Evolutionary conservation across 1,140 invertebrate species (phyloP).

Genomic region (Trichoplusia ni): DNA sequence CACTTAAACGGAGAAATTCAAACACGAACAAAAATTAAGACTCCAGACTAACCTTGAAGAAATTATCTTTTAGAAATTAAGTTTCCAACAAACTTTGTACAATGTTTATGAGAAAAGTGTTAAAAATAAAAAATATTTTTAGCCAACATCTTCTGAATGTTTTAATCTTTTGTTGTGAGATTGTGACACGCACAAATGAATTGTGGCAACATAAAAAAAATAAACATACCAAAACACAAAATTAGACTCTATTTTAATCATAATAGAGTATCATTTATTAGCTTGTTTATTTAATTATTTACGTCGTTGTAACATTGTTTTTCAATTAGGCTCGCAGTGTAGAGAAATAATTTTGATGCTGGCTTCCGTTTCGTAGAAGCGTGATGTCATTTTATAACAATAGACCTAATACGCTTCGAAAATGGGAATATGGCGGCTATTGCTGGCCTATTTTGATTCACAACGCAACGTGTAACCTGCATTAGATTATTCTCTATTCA

Average conservation of each 20-base stretch:
- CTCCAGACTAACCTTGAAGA: no score
- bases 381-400: slow-evolving; percentile 4
- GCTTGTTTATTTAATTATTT: no score
- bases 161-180: not conserved
- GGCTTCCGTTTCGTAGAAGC: not conserved
- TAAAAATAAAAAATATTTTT: not conserved
- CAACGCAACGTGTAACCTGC: no score
- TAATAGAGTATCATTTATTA: no score
- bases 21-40: no score
- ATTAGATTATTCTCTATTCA: no score
- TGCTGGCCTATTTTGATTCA: no score
- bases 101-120: not conserved
- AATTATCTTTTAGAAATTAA: no score
- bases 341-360: not conserved
- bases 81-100: no score
- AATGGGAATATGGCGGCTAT: no score
- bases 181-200: not conserved
- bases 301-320: not conserved
- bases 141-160: not conserved
- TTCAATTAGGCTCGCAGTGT: not conserved
- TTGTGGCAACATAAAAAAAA: not conserved
- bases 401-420: not conserved
- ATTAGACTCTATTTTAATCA: no score
- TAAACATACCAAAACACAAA: not conserved
- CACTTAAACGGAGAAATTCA: no score